Conservation (phyloP, 64 coral and sea anemone species). For the Astreopora myriophthalma region DNA sequence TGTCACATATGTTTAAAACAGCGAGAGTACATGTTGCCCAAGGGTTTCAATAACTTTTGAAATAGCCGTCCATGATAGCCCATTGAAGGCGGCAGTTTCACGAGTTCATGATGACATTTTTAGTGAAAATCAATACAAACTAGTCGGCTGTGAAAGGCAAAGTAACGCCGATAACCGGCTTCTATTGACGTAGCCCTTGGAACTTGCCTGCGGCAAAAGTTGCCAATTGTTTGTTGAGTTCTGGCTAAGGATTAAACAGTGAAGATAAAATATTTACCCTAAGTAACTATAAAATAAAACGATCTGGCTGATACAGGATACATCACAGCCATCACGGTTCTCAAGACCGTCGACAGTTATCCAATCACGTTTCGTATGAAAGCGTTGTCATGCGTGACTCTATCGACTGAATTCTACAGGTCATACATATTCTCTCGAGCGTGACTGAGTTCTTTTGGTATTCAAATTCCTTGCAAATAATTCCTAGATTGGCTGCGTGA, state of each 20-base stretch:
- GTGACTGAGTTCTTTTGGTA: constrained; percentile 20
- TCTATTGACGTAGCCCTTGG: too few species aligned
- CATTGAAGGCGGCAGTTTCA: too few species aligned
- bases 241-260: neutral
- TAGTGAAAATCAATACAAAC: too few species aligned
- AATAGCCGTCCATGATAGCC: too few species aligned
- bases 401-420: neutral
- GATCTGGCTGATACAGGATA: neutral
- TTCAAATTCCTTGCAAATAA: constrained; percentile 15
- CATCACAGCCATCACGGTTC: too few species aligned
- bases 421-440: neutral
- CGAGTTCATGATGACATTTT: too few species aligned
- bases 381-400: neutral
- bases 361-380: neutral
- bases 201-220: neutral
- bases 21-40: too few species aligned
- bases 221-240: neutral
- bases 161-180: too few species aligned
- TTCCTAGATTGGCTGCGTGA: neutral
- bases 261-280: neutral
- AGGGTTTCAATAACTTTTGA: too few species aligned
- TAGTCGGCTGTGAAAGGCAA: too few species aligned
- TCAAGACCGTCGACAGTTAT: neutral
- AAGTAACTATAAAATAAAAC: neutral
- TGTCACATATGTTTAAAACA: constrained; percentile 1